Evolutionary conservation across 1,140 invertebrate genomes (phyloP), one percentile per base, ranked within the genome.

Genomic region (Brachionus asplanchnoidis): DNA sequence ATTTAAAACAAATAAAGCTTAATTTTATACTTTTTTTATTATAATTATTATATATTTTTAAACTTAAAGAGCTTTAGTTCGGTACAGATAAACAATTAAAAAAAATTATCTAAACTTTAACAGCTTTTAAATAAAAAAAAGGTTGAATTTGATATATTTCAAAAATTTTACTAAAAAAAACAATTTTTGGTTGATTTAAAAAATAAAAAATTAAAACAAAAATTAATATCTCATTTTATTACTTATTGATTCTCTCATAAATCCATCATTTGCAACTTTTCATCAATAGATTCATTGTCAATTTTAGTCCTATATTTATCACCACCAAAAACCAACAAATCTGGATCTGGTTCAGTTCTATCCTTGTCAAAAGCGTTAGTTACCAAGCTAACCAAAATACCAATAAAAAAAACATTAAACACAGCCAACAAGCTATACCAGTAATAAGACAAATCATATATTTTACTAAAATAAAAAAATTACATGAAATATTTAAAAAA

Each of bases 391-490:
- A 77, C 42, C 12, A 28, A 50, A 50, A 77, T 77, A n/a, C 73
- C 73, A 23, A 77, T 36, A 26, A 77, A 12, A 50, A 77, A 77
- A 50, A 77, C 73, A 14, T 50, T 77, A 6, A 77, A 12, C 11
- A 82, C 60, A 14, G 79, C 79, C 9, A 82, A 12, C 8, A 82
- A 40, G 28, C 79, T 65, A 46, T 28, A 82, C 79, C 79, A 82
- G 60, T 65, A 82, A 46, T 82, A 82, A n/a, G 79, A 82, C 79
- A 82, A 26, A 65, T 82, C 40, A 65, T 82, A 82, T 32, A 82
- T 82, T 32, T 20, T 65, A 14, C 53, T 82, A 20, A 56, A 56
- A 9, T 23, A 50, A 53, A 80, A 53, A 68, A 14, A 32, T 40
- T n/a, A 6, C n/a, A 17, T n/a, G 26, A 68, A 68, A 36, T 36